Evolutionary conservation across 1,140 invertebrate genomes (phyloP), one percentile per base, ranked within the genome.

Genomic region (Zaprionus ghesquierei): DNA sequence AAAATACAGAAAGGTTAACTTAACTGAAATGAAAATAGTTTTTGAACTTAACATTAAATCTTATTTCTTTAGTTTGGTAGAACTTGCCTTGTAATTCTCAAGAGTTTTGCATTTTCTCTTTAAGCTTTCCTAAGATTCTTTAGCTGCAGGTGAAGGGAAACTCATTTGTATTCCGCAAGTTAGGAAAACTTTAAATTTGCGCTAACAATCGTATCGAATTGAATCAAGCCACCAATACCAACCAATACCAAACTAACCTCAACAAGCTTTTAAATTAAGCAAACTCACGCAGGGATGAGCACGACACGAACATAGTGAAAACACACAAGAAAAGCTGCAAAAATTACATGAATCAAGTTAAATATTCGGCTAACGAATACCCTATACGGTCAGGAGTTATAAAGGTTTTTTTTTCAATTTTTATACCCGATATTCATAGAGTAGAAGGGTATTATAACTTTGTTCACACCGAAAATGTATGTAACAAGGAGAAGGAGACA

Each of bases 101-200:
- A 56, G 29, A 27, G 35, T 46, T 25, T 46, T n/a, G 13, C 3
- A 18, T 66, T 53, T 41, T 22, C 9, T 38, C 10, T 50, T 27
- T 9, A 3, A 9, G 3, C 3, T n/a, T 54, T 44, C 12, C 5
- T 10, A n/a, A 63, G 31, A 38, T 56, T 59, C 5, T 61, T 61
- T 31, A 20, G 31, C 65, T 77, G 69, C 81, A 86, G 78, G 81
- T 86, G 53, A 65, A 61, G 35, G 58, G 46, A 41, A 51, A 59
- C 66, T 85, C 74, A 85, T 85, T 86, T 81, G 75, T 85, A 85
- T 86, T 77, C 81, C 65, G 33, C 69, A 85, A 86, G 75, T 78
- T 72, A 53, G 35, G 6, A 33, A 23, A 79, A 85, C 86, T 85
- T 73, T 81, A 35, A 62, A 63, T 63, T 58, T 50, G 55, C 59